Conservation (phyloP, 2,797 vertebrate species). For the Carcharodon carcharias region DNA sequence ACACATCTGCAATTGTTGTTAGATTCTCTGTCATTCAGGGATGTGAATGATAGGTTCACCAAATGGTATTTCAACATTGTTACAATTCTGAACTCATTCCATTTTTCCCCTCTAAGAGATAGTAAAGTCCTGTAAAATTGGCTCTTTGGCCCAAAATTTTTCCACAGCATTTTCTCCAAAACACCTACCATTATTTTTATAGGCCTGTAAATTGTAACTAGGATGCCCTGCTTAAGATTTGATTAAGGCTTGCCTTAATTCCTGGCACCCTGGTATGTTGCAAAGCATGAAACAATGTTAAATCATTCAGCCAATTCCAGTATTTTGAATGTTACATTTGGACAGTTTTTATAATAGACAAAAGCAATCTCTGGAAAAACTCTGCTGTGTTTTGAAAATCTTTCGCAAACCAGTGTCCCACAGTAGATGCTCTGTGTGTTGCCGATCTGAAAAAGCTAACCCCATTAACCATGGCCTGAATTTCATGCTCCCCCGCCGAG, state of each 20-base stretch:
- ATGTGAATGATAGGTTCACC: neutral
- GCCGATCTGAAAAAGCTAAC: neutral
- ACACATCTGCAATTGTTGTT: neutral
- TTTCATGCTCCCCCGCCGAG: too few species aligned
- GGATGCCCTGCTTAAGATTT: neutral
- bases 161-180: too few species aligned
- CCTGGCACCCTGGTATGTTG: neutral
- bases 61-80: conserved; percentile 20
- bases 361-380: neutral
- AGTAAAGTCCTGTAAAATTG: too few species aligned
- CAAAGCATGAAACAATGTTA: neutral
- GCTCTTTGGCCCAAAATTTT: neutral
- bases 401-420: neutral
- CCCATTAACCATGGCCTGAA: neutral
- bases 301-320: neutral
- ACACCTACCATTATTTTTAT: neutral
- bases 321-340: neutral
- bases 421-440: neutral
- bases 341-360: neutral
- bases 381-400: neutral
- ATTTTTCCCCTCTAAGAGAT: neutral
- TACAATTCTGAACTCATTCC: neutral
- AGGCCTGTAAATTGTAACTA: neutral
- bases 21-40: neutral
- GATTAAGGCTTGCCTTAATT: neutral